Percentiles rank a stretch among this genome's conserved stretches.
Evolutionary conservation across 2,113 vertebrate genomes (phyloP).

Genomic region (Gavia stellata): DNA sequence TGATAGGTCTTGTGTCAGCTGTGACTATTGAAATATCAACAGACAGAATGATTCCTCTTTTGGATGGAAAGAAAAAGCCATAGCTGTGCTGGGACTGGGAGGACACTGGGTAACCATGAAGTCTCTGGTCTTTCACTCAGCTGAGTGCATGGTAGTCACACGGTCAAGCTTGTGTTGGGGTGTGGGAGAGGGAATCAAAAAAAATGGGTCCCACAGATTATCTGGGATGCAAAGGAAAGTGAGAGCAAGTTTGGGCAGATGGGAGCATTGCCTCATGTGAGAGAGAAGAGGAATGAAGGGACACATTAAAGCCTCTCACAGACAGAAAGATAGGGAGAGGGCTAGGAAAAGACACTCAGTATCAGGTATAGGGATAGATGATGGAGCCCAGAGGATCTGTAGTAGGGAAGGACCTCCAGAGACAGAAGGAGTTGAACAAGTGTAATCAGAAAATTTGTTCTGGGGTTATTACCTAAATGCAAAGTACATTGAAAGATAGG

Average conservation of each 20-base stretch:
- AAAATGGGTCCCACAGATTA: not conserved
- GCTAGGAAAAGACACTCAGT: not conserved
- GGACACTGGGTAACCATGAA: not conserved
- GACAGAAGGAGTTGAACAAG: not conserved
- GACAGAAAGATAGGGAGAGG: not conserved
- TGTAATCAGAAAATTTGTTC: not conserved
- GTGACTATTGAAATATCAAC: not conserved
- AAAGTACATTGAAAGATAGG: not conserved
- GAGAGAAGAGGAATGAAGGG: not conserved
- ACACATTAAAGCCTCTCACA: not conserved
- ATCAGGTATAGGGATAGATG: not conserved
- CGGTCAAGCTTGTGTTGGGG: not conserved
- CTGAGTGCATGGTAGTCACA: not conserved
- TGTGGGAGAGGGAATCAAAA: not conserved
- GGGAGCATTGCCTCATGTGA: not conserved
- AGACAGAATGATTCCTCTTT: not conserved
- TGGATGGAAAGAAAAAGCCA: not conserved
- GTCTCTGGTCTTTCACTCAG: not conserved
- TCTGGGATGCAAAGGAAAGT: not conserved
- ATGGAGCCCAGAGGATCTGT: not conserved
- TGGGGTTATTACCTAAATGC: not conserved
- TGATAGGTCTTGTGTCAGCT: not conserved
- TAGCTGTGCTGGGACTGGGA: not conserved
- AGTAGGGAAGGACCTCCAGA: not conserved
- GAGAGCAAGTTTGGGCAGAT: not conserved